These are phyloP conservation scores for Leptinotarsa juncta DNA, from an alignment of 2,888 invertebrate species.

Conservation along the genomic window DNA sequence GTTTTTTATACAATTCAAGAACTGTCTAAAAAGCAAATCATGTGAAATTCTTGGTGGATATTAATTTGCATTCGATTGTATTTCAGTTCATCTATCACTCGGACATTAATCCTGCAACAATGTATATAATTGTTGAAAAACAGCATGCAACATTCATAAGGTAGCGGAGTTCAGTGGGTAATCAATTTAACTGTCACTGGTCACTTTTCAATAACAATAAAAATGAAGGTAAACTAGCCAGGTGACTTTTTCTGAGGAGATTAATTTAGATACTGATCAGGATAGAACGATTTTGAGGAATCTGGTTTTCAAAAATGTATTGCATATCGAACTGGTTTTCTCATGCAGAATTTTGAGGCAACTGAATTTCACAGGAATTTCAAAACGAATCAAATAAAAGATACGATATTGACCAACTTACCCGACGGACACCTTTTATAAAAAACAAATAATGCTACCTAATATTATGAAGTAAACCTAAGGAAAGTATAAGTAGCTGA, in stretches of 20 bases:
- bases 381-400: no score
- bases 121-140: slow-evolving; percentile 16
- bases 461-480: no score
- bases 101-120: slow-evolving; percentile 14
- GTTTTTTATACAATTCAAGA: neutral
- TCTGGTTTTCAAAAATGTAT: neutral
- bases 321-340: neutral
- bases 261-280: neutral
- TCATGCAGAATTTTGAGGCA: neutral
- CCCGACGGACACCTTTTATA: no score
- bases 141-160: slow-evolving; percentile 18
- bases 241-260: slow-evolving; percentile 1
- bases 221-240: slow-evolving; percentile 19
- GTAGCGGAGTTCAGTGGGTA: slow-evolving; percentile 6
- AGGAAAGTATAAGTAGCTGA: no score
- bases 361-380: no score
- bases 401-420: no score
- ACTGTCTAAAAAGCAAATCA: slow-evolving; percentile 4
- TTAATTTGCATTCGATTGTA: slow-evolving; percentile 1
- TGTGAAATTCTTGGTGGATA: neutral
- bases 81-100: slow-evolving; percentile 11
- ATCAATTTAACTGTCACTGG: slow-evolving; percentile 16
- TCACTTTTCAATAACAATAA: slow-evolving; percentile 11
- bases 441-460: no score
- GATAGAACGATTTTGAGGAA: neutral